phyloP scores from a whole-genome alignment of 2,888 invertebrate genomes.

The Drosophila koepferae region DNA sequence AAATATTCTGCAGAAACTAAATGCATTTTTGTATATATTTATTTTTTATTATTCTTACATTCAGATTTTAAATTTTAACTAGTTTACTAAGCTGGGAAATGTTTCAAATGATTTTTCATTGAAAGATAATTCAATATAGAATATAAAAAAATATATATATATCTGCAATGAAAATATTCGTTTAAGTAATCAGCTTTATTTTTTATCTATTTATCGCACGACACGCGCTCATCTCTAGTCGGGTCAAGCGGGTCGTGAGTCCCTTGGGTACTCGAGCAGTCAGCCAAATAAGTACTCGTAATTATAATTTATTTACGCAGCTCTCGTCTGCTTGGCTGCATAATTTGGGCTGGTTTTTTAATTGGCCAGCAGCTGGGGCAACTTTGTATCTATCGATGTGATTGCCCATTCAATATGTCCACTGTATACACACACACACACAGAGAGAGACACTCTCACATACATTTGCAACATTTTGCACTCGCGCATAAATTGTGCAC shows the following conservation, averaged over 20 bases:
- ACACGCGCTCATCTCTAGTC: conserved; percentile 12
- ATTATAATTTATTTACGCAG: conserved; percentile 78
- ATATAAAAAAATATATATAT: background rate
- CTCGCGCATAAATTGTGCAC: conserved; percentile 63
- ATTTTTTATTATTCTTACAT: too few species aligned
- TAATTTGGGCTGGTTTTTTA: conserved; percentile 62
- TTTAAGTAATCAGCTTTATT: background rate
- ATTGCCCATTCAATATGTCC: conserved; percentile 40
- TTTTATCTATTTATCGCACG: conserved; percentile 1
- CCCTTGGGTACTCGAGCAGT: conserved; percentile 38
- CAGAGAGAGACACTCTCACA: background rate
- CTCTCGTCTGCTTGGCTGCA: conserved; percentile 46
- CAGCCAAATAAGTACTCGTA: conserved; percentile 55
- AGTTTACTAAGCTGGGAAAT: too few species aligned
- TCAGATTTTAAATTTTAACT: too few species aligned
- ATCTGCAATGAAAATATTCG: background rate
- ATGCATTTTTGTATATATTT: too few species aligned
- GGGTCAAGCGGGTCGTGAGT: conserved; percentile 16
- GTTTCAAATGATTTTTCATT: too few species aligned
- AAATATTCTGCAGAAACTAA: too few species aligned
- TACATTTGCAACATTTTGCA: conserved; percentile 18
- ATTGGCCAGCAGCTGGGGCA: conserved; percentile 50
- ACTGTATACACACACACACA: conserved; percentile 5
- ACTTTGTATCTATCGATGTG: conserved; percentile 41
- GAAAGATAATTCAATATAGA: background rate